Conservation (phyloP, 1,140 invertebrate genomes). For the Psix sp. region DNA sequence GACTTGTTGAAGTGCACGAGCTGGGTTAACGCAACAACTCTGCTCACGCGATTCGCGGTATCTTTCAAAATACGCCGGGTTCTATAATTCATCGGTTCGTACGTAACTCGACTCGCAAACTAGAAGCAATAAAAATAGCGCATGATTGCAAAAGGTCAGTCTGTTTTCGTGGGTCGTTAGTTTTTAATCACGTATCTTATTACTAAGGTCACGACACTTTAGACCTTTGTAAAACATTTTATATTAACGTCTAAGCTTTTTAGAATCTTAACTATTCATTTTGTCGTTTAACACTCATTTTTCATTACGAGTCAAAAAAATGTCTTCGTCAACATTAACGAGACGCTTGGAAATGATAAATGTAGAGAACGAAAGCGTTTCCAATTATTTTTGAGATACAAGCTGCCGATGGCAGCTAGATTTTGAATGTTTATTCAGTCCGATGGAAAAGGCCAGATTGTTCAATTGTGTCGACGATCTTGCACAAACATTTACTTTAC, state of each 20-base stretch:
- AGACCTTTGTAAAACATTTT: slow-evolving; percentile 22
- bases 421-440: slow-evolving; percentile 46
- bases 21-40: too few species aligned
- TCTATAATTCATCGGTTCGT: slow-evolving; percentile 27
- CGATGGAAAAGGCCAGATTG: too few species aligned
- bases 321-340: slow-evolving; percentile 48
- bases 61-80: background rate
- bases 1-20: too few species aligned
- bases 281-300: slow-evolving; percentile 38
- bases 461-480: too few species aligned
- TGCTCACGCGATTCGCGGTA: too few species aligned
- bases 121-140: slow-evolving; percentile 17
- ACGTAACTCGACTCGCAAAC: slow-evolving; percentile 3
- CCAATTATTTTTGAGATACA: slow-evolving; percentile 59
- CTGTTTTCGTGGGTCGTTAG: slow-evolving; percentile 32
- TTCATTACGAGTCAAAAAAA: slow-evolving; percentile 52
- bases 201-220: slow-evolving; percentile 26
- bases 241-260: slow-evolving; percentile 25
- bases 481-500: too few species aligned
- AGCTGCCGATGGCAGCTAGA: slow-evolving; percentile 25
- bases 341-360: slow-evolving; percentile 51
- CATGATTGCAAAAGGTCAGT: background rate
- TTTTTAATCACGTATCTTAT: slow-evolving; percentile 37
- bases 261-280: slow-evolving; percentile 51
- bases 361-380: slow-evolving; percentile 47